Evolutionary conservation across 2,888 invertebrate species (phyloP).

Genomic region (Branchellion lobata): DNA sequence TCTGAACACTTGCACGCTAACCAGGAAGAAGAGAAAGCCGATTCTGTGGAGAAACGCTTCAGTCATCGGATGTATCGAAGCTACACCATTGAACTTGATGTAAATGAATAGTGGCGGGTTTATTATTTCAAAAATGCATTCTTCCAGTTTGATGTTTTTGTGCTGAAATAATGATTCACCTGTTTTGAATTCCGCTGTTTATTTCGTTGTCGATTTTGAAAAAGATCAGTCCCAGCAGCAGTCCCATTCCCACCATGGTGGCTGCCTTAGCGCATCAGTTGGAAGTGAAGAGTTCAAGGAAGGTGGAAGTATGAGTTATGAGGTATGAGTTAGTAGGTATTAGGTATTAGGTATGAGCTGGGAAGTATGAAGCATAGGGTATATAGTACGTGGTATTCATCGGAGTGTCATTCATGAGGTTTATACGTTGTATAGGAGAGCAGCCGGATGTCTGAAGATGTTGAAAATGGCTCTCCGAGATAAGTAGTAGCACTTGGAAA

Average conservation of each 20-base stretch:
- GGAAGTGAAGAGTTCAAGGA: too few species aligned
- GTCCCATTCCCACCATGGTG: conserved; percentile 3
- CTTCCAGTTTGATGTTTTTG: too few species aligned
- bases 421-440: conserved; percentile 23
- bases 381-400: too few species aligned
- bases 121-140: not conserved
- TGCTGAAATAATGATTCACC: not conserved
- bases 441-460: conserved; percentile 21
- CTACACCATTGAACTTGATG: too few species aligned
- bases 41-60: conserved; percentile 55
- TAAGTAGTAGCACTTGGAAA: conserved; percentile 12
- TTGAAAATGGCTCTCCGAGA: conserved; percentile 34
- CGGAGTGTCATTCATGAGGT: too few species aligned
- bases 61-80: too few species aligned
- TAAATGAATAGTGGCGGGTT: not conserved
- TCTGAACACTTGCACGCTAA: conserved; percentile 61
- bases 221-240: conserved; percentile 11
- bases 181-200: conserved; percentile 28
- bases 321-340: too few species aligned
- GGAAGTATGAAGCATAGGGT: too few species aligned
- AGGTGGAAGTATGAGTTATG: too few species aligned
- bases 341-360: too few species aligned
- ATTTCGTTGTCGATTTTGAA: conserved; percentile 16
- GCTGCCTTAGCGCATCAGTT: too few species aligned
- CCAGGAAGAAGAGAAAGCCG: conserved; percentile 62